Conservation (phyloP, 1,140 invertebrate species). For the Patella vulgata region DNA sequence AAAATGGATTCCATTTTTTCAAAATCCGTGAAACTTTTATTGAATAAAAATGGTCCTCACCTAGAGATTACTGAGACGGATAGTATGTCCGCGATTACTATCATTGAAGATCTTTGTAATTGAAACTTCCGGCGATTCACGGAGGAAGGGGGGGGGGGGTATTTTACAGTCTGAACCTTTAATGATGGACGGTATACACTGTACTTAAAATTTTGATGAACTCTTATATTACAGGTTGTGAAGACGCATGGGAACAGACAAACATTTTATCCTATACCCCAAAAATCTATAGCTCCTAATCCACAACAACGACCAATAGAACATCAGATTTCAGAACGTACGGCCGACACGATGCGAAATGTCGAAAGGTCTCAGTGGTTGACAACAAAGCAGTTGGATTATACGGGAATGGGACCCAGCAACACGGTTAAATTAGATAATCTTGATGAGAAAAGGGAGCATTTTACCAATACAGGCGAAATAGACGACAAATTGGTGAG, state of each 20-base stretch:
- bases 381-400: constrained; percentile 53
- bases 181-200: too few relatives aligned
- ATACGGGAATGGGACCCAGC: constrained; percentile 57
- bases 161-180: too few relatives aligned
- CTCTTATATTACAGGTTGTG: constrained; percentile 42
- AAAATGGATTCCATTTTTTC: too few relatives aligned
- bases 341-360: constrained; percentile 58
- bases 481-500: constrained; percentile 57
- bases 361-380: constrained; percentile 61
- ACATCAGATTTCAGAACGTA: constrained; percentile 34
- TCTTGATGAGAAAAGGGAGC: constrained; percentile 49
- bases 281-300: constrained; percentile 56
- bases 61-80: too few relatives aligned
- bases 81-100: too few relatives aligned
- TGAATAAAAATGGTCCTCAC: too few relatives aligned
- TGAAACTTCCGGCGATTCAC: too few relatives aligned
- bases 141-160: too few relatives aligned
- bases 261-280: constrained; percentile 59
- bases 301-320: constrained; percentile 44
- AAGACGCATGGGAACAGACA: constrained; percentile 49
- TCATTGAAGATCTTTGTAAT: too few relatives aligned
- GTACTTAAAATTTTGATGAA: too few relatives aligned
- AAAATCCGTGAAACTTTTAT: too few relatives aligned
- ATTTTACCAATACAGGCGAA: constrained; percentile 37
- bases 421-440: constrained; percentile 61